Evolutionary conservation across 2,888 invertebrate species (phyloP).

Genomic region (Phortica okadai): DNA sequence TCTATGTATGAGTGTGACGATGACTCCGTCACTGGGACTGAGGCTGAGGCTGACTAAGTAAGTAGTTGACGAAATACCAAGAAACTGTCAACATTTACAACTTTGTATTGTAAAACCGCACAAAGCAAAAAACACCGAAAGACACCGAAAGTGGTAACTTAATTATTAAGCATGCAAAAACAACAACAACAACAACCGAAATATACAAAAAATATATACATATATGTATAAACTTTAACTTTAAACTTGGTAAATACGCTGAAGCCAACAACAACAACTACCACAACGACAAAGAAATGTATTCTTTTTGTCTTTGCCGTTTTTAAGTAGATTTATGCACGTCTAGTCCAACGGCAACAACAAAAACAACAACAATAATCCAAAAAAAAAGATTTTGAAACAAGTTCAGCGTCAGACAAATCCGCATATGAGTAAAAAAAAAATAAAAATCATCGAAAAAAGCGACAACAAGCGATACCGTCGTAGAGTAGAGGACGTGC

Average conservation of each 20-base stretch:
- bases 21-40: background rate
- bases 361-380: slow-evolving; percentile 1
- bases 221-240: background rate
- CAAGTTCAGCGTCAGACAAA: slow-evolving; percentile 53
- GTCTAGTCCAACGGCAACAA: slow-evolving; percentile 52
- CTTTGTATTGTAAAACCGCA: slow-evolving; percentile 53
- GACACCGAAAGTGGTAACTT: slow-evolving; percentile 63
- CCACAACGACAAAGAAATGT: background rate
- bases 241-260: slow-evolving; percentile 13
- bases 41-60: background rate
- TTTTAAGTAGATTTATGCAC: slow-evolving; percentile 69
- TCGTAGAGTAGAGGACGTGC: slow-evolving; percentile 56
- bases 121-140: slow-evolving; percentile 58
- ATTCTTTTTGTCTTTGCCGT: slow-evolving; percentile 37
- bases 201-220: slow-evolving; percentile 27
- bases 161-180: slow-evolving; percentile 66
- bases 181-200: slow-evolving; percentile 45
- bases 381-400: slow-evolving; percentile 67
- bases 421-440: slow-evolving; percentile 11
- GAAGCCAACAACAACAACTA: background rate
- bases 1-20: background rate
- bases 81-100: slow-evolving; percentile 61
- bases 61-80: slow-evolving; percentile 49
- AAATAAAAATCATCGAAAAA: slow-evolving; percentile 50
- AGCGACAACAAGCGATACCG: slow-evolving; percentile 25